phyloP scores from a whole-genome alignment of 2,113 vertebrate species.

The Aegithalos caudatus region DNA sequence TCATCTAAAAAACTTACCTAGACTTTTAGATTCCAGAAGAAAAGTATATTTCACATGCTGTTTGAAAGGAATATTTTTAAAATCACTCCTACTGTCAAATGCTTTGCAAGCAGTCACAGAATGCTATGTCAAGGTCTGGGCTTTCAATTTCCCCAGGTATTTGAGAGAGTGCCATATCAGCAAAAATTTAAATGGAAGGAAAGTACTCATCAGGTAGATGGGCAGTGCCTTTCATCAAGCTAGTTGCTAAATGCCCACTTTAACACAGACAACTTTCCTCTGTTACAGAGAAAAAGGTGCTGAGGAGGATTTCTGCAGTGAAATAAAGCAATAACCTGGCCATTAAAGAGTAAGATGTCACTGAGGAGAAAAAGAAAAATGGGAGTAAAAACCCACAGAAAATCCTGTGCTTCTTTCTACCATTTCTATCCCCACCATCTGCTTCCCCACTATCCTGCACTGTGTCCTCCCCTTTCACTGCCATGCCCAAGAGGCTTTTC shows the following conservation, averaged over 20 bases:
- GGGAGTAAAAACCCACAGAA: fast-evolving
- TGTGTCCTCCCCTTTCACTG: fast-evolving
- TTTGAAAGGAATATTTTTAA: not conserved
- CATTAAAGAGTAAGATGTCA: not conserved
- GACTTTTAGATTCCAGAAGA: not conserved
- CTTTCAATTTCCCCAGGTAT: not conserved
- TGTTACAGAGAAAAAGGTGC: not conserved
- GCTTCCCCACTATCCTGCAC: not conserved
- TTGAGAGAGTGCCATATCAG: not conserved
- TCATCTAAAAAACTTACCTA: not conserved
- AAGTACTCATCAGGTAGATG: not conserved
- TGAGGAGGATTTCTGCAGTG: not conserved
- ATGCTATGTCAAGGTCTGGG: not conserved
- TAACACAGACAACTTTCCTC: not conserved
- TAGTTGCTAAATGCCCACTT: not conserved
- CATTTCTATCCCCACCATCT: fast-evolving
- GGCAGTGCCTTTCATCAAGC: not conserved
- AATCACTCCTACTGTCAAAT: not conserved
- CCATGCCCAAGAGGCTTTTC: fast-evolving
- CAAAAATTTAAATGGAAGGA: not conserved
- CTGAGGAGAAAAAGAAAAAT: not conserved
- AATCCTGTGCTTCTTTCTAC: not conserved
- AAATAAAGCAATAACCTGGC: not conserved
- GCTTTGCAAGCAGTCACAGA: not conserved
- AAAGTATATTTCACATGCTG: not conserved